Evolutionary conservation across 2,888 invertebrate species (phyloP), one percentile per base, ranked within the genome.

Genomic region (Malachius bipustulatus): DNA sequence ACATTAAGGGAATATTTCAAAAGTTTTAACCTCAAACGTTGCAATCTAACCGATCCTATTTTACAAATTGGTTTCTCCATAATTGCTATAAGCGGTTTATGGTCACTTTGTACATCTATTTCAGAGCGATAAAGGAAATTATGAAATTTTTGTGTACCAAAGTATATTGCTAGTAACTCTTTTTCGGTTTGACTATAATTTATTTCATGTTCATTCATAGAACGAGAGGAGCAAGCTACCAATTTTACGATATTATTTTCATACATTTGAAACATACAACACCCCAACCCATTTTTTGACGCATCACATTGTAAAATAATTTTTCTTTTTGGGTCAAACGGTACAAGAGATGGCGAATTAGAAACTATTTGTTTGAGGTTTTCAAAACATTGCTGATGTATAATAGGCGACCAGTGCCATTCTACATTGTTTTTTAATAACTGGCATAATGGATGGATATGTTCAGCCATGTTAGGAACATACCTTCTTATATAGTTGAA

Each of bases 391-490:
- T 34, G 44, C 45, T 36, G 44, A 37, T 4, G 33, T 37, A 26
- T 45, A 9, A 15, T 38, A 3, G 41, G 38, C 8, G 39, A 31
- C 43, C 44, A 46, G 19, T 34, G 36, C 28, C 29, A 46, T 32
- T 41, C 43, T 4, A 40, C 30, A 40, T 42, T 40, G 19, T 19
- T 30, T 40, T 45, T 45, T 32, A 45, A 31, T 15, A 47, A 37
- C 33, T 44, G 35, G 34, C 39, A 39, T 10, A 47, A 26, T 14
- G 36, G 38, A n/a, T n/a, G n/a, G n/a, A n/a, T n/a, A n/a, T n/a
- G n/a, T n/a, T 44, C 33, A 14, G 42, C 16, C 43, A 44, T 40
- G 14, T 39, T 38, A 26, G 33, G 36, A 14, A 37, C 39, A 34
- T 37, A 39, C 19, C 13, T 35, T 31, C 39, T 39, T 29, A 34